Evolutionary conservation across 2,797 vertebrate genomes (phyloP), one percentile per base, ranked within the genome.

Genomic region (Siniperca scherzeri): DNA sequence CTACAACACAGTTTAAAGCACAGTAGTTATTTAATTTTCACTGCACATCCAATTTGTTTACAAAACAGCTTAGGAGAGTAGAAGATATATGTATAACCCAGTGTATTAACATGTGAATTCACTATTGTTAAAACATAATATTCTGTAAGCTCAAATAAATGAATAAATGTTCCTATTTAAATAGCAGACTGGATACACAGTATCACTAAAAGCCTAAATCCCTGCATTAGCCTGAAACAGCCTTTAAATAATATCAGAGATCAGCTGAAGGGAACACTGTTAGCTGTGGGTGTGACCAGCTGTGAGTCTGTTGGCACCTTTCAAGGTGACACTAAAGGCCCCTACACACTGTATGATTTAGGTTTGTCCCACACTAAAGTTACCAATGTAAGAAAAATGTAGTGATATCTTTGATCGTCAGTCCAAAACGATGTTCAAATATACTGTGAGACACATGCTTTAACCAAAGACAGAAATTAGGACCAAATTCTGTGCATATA

Each of bases 51-150:
- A 0, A n/a, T 77, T 61, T 78, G 78, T 86, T 84, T 74, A 78
- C 56, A 59, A 57, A 30, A 21, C 66, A n/a, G 50, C 71, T 55
- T 5, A 11, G 27, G 56, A 78, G 64, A 60, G 38, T 38, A 59
- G 60, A 61, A 69, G 65, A 70, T 67, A 13, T 61, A 52, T 40
- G 25, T 36, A 38, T 82, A 85, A 91, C 86, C 79, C 64, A 22
- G 38, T 42, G 40, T 67, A 66, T 84, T 77, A 83, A 77, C 74
- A 56, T 68, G 25, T 73, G 72, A 89, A 79, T 61, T 71, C 50
- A 40, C 76, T 57, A 21, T 60, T 82, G 74, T 78, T 80, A 50
- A 67, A 68, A 69, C 50, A 36, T 76, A 44, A 74, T 81, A 78
- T 79, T 78, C 46, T 76, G 46, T 76, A 76, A 86, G 56, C 71